These are phyloP conservation scores for Alca torda DNA, from an alignment of 2,797 vertebrate genomes.

Conservation along the genomic window DNA sequence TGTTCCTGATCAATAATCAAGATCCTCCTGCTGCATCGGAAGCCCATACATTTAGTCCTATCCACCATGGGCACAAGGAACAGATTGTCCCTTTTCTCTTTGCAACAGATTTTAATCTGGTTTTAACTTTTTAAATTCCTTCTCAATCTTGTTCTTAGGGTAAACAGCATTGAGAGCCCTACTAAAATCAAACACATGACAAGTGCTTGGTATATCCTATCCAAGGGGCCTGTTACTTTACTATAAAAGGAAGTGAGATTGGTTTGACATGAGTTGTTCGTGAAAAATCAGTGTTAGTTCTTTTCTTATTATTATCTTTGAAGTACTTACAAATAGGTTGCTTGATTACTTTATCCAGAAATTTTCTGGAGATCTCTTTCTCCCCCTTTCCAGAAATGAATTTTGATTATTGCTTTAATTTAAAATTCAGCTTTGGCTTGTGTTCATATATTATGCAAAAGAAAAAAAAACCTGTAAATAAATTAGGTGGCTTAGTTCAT, in stretches of 20 bases:
- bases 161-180: not conserved
- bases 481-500: not conserved
- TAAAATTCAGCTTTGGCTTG: not conserved
- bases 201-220: not conserved
- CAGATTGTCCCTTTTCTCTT: not conserved
- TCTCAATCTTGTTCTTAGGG: not conserved
- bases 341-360: not conserved
- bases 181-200: not conserved
- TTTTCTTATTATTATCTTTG: not conserved
- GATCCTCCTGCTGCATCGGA: not conserved
- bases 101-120: not conserved
- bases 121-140: not conserved
- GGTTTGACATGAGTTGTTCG: not conserved
- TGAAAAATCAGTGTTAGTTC: not conserved
- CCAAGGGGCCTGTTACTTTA: not conserved
- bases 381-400: not conserved
- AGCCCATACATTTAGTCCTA: not conserved
- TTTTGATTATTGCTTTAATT: not conserved
- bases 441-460: not conserved
- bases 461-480: not conserved
- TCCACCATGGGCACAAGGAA: not conserved
- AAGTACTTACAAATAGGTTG: not conserved
- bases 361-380: not conserved
- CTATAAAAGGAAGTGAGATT: not conserved
- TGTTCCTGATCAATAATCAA: rapidly evolving